Evolutionary conservation across 2,797 vertebrate genomes (phyloP).

Genomic region (Fratercula arctica): DNA sequence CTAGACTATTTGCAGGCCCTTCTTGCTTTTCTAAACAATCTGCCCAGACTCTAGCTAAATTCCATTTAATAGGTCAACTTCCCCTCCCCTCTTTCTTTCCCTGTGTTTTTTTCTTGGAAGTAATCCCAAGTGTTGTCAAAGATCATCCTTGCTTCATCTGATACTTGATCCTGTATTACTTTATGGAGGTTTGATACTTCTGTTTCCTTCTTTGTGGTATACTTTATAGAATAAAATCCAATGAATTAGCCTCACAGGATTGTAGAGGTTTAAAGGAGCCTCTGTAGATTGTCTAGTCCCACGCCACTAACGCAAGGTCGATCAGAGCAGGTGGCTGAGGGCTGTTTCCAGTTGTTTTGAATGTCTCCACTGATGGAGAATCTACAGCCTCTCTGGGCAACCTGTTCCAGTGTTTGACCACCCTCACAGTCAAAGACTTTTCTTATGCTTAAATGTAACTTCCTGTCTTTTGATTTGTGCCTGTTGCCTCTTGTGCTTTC

Average conservation of each 20-base stretch:
- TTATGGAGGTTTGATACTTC: neutral
- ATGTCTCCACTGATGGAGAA: neutral
- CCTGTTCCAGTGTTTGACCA: neutral
- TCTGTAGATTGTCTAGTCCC: neutral
- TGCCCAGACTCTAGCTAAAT: neutral
- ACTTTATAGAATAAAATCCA: neutral
- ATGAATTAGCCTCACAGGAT: neutral
- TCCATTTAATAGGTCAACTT: neutral
- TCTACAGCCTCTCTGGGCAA: neutral
- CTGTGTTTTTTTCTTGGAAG: neutral
- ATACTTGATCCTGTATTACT: neutral
- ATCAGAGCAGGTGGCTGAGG: neutral
- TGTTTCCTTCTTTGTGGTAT: neutral
- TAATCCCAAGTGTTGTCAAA: neutral
- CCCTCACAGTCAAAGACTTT: neutral
- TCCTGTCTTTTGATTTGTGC: neutral
- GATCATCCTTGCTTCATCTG: neutral
- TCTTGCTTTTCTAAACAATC: neutral
- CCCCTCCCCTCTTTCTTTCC: neutral
- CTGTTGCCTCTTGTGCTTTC: neutral
- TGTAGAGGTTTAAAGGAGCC: neutral
- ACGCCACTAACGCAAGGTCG: accelerated
- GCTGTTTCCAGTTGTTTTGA: neutral
- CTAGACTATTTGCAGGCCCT: neutral
- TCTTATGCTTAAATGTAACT: neutral